phyloP scores from a whole-genome alignment of 2,888 invertebrate genomes.

The Anoncus sp. region DNA sequence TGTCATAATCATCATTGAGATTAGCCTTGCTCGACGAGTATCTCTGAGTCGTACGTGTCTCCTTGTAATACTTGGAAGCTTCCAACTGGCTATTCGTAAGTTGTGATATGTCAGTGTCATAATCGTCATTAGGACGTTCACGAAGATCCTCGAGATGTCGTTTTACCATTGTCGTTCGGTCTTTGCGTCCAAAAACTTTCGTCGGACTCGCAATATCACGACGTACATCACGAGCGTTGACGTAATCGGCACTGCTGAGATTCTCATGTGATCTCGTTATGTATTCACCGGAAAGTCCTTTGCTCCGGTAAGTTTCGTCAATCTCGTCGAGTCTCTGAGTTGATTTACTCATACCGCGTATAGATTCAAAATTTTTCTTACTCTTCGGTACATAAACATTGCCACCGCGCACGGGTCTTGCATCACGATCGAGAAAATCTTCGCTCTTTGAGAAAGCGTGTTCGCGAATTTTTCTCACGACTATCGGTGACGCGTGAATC shows the following conservation, averaged over 20 bases:
- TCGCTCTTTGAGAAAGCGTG: conserved; percentile 79
- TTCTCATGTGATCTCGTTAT: conserved; percentile 80
- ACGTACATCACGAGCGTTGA: conserved; percentile 79
- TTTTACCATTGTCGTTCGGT: conserved; percentile 72
- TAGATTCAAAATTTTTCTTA: conserved; percentile 77
- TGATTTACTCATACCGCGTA: conserved; percentile 79
- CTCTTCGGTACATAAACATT: conserved; percentile 73
- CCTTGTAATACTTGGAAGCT: conserved; percentile 77
- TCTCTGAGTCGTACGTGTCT: conserved; percentile 77
- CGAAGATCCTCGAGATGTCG: conserved; percentile 75
- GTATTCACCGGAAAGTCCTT: no score
- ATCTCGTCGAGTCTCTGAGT: conserved; percentile 79
- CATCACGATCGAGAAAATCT: conserved; percentile 75
- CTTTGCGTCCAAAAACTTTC: conserved; percentile 69
- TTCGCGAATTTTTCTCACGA: conserved; percentile 74
- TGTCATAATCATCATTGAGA: conserved; percentile 79
- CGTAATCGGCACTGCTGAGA: conserved; percentile 76
- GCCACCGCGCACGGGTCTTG: conserved; percentile 69
- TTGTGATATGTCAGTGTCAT: conserved; percentile 81
- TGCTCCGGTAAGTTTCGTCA: no score
- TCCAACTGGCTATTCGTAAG: conserved; percentile 80
- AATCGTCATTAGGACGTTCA: conserved; percentile 79
- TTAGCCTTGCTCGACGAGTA: conserved; percentile 74
- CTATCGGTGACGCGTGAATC: conserved; percentile 69
- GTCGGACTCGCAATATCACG: conserved; percentile 66